phyloP scores from a whole-genome alignment of 2,797 vertebrate species.

The Dallia pectoralis region DNA sequence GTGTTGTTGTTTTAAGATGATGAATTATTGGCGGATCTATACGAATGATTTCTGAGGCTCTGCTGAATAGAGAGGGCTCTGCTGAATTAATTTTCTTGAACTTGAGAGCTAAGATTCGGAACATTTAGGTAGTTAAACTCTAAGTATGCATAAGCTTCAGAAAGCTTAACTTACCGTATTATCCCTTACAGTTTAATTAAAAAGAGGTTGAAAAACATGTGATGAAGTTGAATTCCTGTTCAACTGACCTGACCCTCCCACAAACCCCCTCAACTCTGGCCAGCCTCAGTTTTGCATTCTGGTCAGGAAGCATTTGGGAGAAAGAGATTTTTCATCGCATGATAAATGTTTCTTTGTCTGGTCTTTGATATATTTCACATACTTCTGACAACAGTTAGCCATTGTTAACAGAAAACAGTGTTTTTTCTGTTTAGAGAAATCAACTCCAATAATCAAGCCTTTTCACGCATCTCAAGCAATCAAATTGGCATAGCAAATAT shows the following conservation, averaged over 20 bases:
- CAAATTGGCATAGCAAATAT: too few species aligned
- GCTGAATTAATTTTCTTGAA: not conserved
- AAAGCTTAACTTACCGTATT: not conserved
- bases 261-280: conserved; percentile 30
- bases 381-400: conserved; percentile 38
- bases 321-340: conserved; percentile 35
- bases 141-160: not conserved
- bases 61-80: not conserved
- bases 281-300: conserved; percentile 20
- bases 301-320: conserved; percentile 23
- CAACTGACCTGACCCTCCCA: conserved; percentile 21
- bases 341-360: conserved; percentile 64
- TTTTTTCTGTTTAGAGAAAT: conserved; percentile 17
- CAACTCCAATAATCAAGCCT: not conserved
- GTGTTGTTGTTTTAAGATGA: not conserved
- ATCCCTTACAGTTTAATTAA: not conserved
- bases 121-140: not conserved
- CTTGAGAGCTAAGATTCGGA: not conserved
- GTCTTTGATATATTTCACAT: conserved; percentile 50
- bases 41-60: conserved; percentile 1
- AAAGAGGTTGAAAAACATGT: not conserved
- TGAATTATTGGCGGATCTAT: not conserved
- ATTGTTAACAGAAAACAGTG: conserved; percentile 52
- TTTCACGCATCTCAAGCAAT: too few species aligned
- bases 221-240: conserved; percentile 13